Conservation (phyloP, 2,888 invertebrate genomes). For the Polyploca ridens region DNA sequence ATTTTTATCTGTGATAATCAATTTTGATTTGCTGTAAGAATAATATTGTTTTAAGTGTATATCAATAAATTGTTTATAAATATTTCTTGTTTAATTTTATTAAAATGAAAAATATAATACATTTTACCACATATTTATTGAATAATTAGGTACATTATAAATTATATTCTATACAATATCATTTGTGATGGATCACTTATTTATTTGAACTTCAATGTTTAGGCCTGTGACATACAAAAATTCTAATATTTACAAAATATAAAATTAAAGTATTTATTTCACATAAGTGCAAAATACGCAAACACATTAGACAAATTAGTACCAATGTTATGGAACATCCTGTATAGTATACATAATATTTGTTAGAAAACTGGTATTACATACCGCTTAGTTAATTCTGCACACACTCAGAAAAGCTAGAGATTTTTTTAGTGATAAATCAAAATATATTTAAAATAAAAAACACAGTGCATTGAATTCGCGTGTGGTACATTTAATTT, state of each 20-base stretch:
- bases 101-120: conserved; percentile 13
- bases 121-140: conserved; percentile 16
- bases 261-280: not conserved
- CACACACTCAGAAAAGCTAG: too few species aligned
- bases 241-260: conserved; percentile 10
- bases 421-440: not conserved
- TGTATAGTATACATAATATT: too few species aligned
- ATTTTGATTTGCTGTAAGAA: not conserved
- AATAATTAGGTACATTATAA: conserved; percentile 17
- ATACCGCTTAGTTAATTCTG: too few species aligned
- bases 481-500: too few species aligned
- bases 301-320: not conserved
- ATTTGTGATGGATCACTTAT: conserved; percentile 26
- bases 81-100: not conserved
- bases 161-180: conserved; percentile 11
- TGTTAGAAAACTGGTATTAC: too few species aligned
- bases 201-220: conserved; percentile 33
- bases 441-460: not conserved
- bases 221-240: conserved; percentile 17
- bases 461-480: too few species aligned
- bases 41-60: not conserved
- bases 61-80: not conserved
- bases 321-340: not conserved
- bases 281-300: not conserved
- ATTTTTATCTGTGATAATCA: conserved; percentile 1